phyloP scores from a whole-genome alignment of 2,888 invertebrate genomes.

The Hirtodrosophila cameraria region DNA sequence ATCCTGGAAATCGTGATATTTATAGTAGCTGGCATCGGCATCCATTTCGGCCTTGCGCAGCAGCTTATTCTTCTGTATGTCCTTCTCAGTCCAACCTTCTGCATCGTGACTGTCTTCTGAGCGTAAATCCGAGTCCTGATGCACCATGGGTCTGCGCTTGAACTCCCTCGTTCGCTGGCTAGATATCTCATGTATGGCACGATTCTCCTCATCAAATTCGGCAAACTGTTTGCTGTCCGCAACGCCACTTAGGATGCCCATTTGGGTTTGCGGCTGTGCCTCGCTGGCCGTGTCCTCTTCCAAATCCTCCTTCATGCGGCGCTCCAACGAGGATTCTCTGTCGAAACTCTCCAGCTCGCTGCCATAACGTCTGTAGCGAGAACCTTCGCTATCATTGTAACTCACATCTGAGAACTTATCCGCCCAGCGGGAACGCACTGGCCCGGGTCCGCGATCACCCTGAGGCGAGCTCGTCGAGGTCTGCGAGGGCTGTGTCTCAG shows the following conservation, averaged over 20 bases:
- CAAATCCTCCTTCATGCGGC: slow-evolving; percentile 83
- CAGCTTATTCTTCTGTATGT: slow-evolving; percentile 82
- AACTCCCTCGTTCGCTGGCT: slow-evolving; percentile 83
- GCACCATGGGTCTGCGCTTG: slow-evolving; percentile 83
- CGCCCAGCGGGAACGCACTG: slow-evolving; percentile 85
- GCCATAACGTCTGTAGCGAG: slow-evolving; percentile 82
- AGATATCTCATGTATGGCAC: slow-evolving; percentile 85
- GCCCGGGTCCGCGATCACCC: slow-evolving; percentile 85
- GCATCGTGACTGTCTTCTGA: slow-evolving; percentile 84
- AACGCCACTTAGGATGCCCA: slow-evolving; percentile 80
- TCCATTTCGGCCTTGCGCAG: slow-evolving; percentile 81
- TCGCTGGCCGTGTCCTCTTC: slow-evolving; percentile 84
- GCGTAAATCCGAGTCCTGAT: slow-evolving; percentile 83
- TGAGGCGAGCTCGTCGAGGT: slow-evolving; percentile 88
- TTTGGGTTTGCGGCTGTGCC: slow-evolving; percentile 76
- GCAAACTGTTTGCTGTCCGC: slow-evolving; percentile 86
- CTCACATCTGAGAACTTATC: slow-evolving; percentile 84
- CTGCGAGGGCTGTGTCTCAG: slow-evolving; percentile 87
- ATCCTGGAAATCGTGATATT: slow-evolving; percentile 83
- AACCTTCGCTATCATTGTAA: slow-evolving; percentile 85
- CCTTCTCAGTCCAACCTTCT: slow-evolving; percentile 83
- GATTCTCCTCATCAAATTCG: slow-evolving; percentile 86
- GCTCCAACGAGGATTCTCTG: slow-evolving; percentile 83
- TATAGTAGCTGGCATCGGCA: slow-evolving; percentile 81
- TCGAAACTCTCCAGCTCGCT: slow-evolving; percentile 84